Conservation (phyloP, 2,797 vertebrate species). For the Pantherophis alleghaniensis region DNA sequence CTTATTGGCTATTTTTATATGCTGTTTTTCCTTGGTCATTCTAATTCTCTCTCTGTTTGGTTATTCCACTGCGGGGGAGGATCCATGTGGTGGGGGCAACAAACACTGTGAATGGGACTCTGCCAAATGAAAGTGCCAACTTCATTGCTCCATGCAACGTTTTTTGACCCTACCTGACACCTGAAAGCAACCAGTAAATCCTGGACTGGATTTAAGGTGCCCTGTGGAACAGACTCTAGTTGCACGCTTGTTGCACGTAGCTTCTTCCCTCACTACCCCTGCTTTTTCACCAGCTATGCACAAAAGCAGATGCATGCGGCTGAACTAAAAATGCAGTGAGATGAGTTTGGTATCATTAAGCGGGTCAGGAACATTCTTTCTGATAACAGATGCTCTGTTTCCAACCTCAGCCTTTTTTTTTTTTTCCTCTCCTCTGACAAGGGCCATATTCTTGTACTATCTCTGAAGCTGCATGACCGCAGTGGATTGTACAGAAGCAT, state of each 20-base stretch:
- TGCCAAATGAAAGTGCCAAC: conserved; percentile 29
- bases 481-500: background rate
- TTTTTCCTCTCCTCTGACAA: background rate
- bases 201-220: conserved; percentile 24
- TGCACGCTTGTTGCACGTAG: conserved; percentile 22
- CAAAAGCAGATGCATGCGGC: conserved; percentile 13
- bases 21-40: conserved; percentile 39
- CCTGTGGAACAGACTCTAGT: conserved; percentile 10
- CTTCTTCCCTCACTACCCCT: conserved; percentile 14
- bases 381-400: conserved; percentile 4
- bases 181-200: conserved; percentile 7
- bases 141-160: conserved; percentile 27
- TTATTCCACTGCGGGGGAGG: conserved; percentile 15
- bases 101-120: conserved; percentile 17
- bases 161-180: conserved; percentile 28
- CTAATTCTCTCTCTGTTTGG: background rate
- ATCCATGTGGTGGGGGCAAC: rapidly evolving
- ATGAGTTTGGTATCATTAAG: background rate
- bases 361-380: background rate
- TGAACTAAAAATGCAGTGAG: conserved; percentile 1
- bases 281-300: conserved; percentile 17
- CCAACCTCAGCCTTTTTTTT: background rate
- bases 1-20: conserved; percentile 34
- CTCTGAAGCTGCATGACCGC: background rate
- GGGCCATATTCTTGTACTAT: background rate